phyloP scores from a whole-genome alignment of 2,797 vertebrate genomes.

The Paguma larvata region DNA sequence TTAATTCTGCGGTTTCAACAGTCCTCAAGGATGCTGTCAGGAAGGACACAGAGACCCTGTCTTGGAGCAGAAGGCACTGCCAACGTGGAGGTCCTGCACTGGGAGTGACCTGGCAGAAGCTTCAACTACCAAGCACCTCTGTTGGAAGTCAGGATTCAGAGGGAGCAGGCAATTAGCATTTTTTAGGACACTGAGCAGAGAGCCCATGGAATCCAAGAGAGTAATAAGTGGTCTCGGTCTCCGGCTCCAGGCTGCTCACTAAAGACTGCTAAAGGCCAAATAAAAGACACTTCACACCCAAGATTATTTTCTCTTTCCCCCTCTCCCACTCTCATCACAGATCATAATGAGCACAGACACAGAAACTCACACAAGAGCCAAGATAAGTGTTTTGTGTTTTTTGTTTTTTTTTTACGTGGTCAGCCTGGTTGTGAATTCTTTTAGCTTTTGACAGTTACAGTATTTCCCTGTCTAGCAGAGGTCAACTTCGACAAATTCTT shows the following conservation, averaged over 20 bases:
- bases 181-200: conserved; percentile 72
- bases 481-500: not conserved
- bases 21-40: not conserved
- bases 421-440: not conserved
- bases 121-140: conserved; percentile 70
- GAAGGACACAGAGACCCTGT: not conserved
- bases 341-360: not conserved
- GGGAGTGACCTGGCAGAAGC: conserved; percentile 29
- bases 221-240: conserved; percentile 81
- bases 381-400: not conserved
- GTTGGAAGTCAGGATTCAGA: conserved; percentile 48
- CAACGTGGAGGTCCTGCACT: not conserved
- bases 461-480: not conserved
- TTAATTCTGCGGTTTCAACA: conserved; percentile 79
- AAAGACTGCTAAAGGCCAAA: conserved; percentile 76
- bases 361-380: not conserved
- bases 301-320: not conserved
- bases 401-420: not conserved
- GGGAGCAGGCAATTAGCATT: conserved; percentile 82
- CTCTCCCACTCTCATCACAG: not conserved
- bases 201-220: conserved; percentile 64
- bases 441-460: not conserved
- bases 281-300: conserved; percentile 69
- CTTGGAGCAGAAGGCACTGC: not conserved
- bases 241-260: conserved; percentile 52